Base-by-base conservation (phyloP, 2,797 vertebrate species). In the Glyptemys insculpta region DNA sequence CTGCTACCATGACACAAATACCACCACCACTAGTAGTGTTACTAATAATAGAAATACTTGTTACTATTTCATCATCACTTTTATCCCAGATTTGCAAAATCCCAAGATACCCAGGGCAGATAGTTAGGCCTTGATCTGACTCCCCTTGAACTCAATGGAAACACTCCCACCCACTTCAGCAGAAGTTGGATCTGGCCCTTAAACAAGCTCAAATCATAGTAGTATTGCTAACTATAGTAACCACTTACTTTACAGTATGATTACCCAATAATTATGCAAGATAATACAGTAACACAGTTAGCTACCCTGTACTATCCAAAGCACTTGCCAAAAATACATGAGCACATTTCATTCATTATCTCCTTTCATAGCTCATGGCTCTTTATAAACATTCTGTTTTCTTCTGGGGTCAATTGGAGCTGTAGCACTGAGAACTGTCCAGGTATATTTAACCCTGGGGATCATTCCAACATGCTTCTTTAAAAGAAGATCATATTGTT, bases 401-500 rank as follows among this genome's bases (percentile, higher is more conserved):
- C 96, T 97, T 91, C 88, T 4, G 86, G 95, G 97, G 97, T 96
- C 91, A 72, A 81, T 93, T 95, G 90, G 74, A 94, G 96, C 89
- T 89, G 31, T 74, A 50, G 47, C 93, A 85, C 1, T 2, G 86
- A 95, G 92, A 47, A 65, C 95, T 95, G 96, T 93, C 97, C 97
- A 97, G 97, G 97, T 97, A 98, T 98, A 98, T 98, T 98, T 98
- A 98, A 98, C 97, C 93, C 95, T 5, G 1, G 0, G 12, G 97
- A 95, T 96, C 95, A 94, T 95, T 97, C 97, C 97, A 95, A 96
- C 92, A 56, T 91, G 94, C 96, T 95, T 80, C 94, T 97, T 98
- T 96, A 97, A 97, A 98, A 97, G 97, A 97, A 96, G 96, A 98
- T 96, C 95, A 79, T 97, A 97, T 98, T 98, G 97, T 98, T 98